Conservation (phyloP, 2,113 vertebrate genomes). For the Buteo buteo region DNA sequence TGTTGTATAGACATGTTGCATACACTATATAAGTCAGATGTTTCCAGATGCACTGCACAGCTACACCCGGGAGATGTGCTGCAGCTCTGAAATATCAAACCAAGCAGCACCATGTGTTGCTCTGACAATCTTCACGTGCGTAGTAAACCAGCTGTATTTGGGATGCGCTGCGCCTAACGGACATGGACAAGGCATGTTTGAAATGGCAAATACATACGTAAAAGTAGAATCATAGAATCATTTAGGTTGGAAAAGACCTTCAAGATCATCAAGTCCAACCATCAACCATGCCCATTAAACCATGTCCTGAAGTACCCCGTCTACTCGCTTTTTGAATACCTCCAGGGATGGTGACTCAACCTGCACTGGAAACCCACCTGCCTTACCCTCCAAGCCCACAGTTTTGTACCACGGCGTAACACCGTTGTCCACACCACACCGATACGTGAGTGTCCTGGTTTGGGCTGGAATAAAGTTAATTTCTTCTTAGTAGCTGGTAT, state of each 20-base stretch:
- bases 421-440: not conserved
- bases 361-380: not conserved
- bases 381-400: not conserved
- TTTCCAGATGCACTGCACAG: not conserved
- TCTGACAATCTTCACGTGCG: not conserved
- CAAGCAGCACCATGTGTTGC: not conserved
- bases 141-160: not conserved
- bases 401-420: no score
- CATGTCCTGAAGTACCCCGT: no score
- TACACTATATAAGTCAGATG: not conserved
- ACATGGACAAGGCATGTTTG: not conserved
- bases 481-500: no score
- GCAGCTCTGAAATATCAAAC: not conserved
- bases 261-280: no score
- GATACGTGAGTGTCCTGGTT: no score
- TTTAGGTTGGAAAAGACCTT: no score
- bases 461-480: no score
- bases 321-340: no score
- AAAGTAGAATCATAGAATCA: not conserved
- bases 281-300: no score
- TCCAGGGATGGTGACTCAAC: no score
- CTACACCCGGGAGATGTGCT: not conserved
- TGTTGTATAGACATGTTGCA: not conserved
- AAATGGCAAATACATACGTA: not conserved
- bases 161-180: not conserved